Evolutionary conservation across 2,797 vertebrate genomes (phyloP), one percentile per base, ranked within the genome.

Genomic region (Danio aesculapii): DNA sequence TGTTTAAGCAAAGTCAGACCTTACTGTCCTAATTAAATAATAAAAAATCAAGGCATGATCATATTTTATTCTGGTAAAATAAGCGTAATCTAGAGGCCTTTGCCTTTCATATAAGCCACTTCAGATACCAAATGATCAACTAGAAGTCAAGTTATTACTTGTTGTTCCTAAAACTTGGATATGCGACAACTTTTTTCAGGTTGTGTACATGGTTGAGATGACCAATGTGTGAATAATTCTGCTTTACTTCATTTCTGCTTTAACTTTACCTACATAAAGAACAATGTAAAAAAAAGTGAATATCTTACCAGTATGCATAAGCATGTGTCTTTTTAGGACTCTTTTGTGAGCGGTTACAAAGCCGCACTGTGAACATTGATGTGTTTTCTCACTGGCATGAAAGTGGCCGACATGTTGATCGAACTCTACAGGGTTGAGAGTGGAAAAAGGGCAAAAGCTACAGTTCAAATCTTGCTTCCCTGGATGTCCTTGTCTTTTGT

Each of bases 341-440:
- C 97, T 94, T 90, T 98, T 98, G 89, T 99, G 97, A 0, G 98
- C 95, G 0, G 98, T 99, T 82, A 95, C 92, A 0, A 98, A 99
- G 90, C 86, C 91, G 85, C 98, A 99, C 89, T 98, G 96, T 0
- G 92, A 78, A 81, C 98, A 99, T 78, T 92, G 95, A 59, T 99
- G 97, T 80, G 95, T 98, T 92, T 99, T 99, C 92, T 99, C 98
- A 0, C 93, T 96, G 86, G 98, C 98, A 0, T 99, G 98, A 91
- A 98, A 92, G 89, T 96, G 98, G 87, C 94, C 96, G 0, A 97
- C 86, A 0, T 99, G 98, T 88, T 95, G 95, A 0, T 96, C 93
- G 46, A 96, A 98, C 87, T 97, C 95, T 87, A 99, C 96, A 0
- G 97, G 96, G 90, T 99, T 99, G 66, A 97, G 98, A 0, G 96